These are phyloP conservation scores for Aphelinus certus DNA, from an alignment of 1,140 invertebrate species.

Conservation along the genomic window DNA sequence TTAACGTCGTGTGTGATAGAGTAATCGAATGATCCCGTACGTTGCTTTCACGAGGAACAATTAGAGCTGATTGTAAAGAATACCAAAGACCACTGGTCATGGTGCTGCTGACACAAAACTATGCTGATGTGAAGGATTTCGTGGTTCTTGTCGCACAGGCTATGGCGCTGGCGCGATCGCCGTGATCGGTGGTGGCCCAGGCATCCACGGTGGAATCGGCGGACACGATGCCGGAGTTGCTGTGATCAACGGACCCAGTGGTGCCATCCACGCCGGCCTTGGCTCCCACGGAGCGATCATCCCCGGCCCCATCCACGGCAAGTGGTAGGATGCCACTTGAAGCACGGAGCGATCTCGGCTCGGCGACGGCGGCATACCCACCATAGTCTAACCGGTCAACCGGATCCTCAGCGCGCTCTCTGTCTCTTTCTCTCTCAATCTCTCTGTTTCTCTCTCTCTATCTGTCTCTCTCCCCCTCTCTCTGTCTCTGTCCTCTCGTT, in stretches of 20 bases:
- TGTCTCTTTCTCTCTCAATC: conserved; percentile 6
- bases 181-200: conserved; percentile 61
- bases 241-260: conserved; percentile 66
- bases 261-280: conserved; percentile 65
- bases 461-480: conserved; percentile 15
- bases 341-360: conserved; percentile 63
- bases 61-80: no score
- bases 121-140: conserved; percentile 32
- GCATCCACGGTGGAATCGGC: conserved; percentile 61
- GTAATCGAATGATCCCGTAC: no score
- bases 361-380: conserved; percentile 66
- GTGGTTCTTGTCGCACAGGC: conserved; percentile 29
- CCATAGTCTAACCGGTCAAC: conserved; percentile 62
- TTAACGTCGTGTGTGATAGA: no score
- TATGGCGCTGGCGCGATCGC: conserved; percentile 60
- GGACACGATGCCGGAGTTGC: conserved; percentile 65
- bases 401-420: conserved; percentile 60
- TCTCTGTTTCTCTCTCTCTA: conserved; percentile 19
- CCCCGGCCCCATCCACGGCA: conserved; percentile 58
- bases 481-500: neutral
- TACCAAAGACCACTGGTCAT: conserved; percentile 4
- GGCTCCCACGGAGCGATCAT: conserved; percentile 67
- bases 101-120: conserved; percentile 19
- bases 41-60: no score
- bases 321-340: conserved; percentile 60